Base-by-base conservation (phyloP, 2,888 invertebrate genomes). In the Drosophila mimica region DNA sequence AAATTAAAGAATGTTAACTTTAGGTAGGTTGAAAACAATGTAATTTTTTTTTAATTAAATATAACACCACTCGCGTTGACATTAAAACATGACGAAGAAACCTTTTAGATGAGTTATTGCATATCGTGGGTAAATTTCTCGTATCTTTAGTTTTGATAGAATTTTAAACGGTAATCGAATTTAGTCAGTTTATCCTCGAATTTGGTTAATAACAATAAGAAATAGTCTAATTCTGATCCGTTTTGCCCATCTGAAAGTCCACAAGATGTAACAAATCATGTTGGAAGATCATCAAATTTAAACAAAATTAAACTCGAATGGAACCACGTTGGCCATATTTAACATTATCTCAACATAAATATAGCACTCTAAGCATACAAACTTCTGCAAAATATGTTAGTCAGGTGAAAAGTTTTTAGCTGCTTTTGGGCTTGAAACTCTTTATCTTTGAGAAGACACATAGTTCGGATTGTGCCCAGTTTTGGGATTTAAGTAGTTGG, bases 131-230 rank as follows among this genome's bases (percentile, higher is more conserved):
- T 20, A 91, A 20, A 13, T 70, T 28, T 59, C 88, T 91, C 0
- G 81, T 51, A 74, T 30, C 30, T 81, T 75, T 1, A 92, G 67
- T 34, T 89, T 83, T 25, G 83, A 65, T 92, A 92, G 34, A 79
- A 85, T 46, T 88, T 81, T 5, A 92, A 49, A 15, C 91, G 91
- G 38, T 90, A 85, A 58, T 92, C 92, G 46, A 92, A 92, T n/a
- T 90, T 74, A 1, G 74, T 66, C 8, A 92, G 31, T 51, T 92
- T 92, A 8, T 91, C 76, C 20, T 92, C 90, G 31, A 85, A 73
- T n/a, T 66, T 76, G 1, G 91, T 80, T 0, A 92, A 92, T 0
- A 91, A 86, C 4, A 92, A n/a, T 6, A 92, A 58, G 20, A 92
- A 89, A 49, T 89, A 91, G 9, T 79, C 75, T 38, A 92, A 68